These are phyloP conservation scores for Oryzias dopingdopingensis DNA, from an alignment of 2,797 vertebrate genomes.

Conservation along the genomic window DNA sequence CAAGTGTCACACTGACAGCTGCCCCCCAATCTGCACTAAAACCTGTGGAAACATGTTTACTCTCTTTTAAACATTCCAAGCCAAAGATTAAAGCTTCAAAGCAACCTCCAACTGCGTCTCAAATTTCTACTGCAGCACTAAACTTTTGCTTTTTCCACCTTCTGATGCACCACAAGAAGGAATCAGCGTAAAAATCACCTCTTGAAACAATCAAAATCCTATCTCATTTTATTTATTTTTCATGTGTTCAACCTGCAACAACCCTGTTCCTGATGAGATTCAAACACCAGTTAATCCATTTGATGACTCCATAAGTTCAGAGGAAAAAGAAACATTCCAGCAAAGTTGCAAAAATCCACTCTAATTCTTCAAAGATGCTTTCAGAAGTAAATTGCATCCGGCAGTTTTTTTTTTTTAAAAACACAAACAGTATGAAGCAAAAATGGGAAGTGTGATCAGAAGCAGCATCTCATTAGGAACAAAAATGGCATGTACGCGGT, in stretches of 20 bases:
- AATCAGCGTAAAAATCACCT: neutral
- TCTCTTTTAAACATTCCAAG: no score
- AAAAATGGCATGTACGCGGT: slow-evolving; percentile 10
- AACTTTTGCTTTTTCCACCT: neutral
- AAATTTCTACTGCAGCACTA: neutral
- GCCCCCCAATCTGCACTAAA: slow-evolving; percentile 8
- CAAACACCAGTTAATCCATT: slow-evolving; percentile 16
- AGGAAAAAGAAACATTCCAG: slow-evolving; percentile 14
- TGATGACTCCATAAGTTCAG: slow-evolving; percentile 14
- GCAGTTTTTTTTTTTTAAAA: slow-evolving; percentile 30
- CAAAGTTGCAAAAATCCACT: slow-evolving; percentile 18
- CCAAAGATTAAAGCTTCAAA: no score
- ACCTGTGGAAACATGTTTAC: no score
- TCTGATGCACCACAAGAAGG: neutral
- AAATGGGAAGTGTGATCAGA: slow-evolving; percentile 9
- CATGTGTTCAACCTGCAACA: slow-evolving; percentile 10
- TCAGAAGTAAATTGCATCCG: slow-evolving; percentile 20
- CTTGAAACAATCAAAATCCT: neutral
- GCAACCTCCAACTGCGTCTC: no score
- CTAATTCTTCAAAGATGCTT: slow-evolving; percentile 32
- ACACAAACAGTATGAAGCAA: slow-evolving; percentile 6
- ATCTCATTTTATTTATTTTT: neutral
- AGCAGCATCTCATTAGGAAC: slow-evolving; percentile 4
- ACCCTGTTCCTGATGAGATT: slow-evolving; percentile 9
- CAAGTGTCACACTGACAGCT: slow-evolving; percentile 12